phyloP scores from a whole-genome alignment of 1,140 invertebrate species.

The Cryptotermes secundus region DNA sequence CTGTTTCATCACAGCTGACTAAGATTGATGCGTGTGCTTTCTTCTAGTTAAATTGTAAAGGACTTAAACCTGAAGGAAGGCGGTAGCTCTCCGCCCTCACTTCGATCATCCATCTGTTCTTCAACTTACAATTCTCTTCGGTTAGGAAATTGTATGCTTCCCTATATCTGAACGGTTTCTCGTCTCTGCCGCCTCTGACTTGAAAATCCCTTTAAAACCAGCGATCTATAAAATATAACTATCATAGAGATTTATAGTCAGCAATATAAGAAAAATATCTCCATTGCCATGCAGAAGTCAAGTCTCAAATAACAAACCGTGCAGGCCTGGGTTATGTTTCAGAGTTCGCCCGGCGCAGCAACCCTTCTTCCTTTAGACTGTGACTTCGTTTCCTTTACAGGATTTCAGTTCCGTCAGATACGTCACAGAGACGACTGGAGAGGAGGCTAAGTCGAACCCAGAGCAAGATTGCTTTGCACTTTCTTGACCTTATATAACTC shows the following conservation, averaged over 20 bases:
- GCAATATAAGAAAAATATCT: not conserved
- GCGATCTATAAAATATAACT: not conserved
- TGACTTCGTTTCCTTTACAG: too few species aligned
- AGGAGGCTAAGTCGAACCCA: too few species aligned
- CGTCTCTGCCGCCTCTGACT: not conserved
- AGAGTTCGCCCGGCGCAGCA: too few species aligned
- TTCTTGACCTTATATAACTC: too few species aligned
- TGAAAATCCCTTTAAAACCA: not conserved
- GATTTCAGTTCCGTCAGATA: too few species aligned
- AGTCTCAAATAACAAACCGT: too few species aligned
- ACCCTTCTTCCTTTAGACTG: too few species aligned
- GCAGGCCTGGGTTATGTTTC: too few species aligned
- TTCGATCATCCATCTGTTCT: not conserved
- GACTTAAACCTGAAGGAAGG: not conserved
- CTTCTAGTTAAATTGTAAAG: constrained; percentile 8
- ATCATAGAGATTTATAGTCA: not conserved
- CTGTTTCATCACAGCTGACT: not conserved
- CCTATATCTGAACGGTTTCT: not conserved
- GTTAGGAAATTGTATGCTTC: not conserved
- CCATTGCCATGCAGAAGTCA: too few species aligned
- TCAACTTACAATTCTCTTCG: not conserved
- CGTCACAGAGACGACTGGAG: too few species aligned
- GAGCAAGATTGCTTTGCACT: too few species aligned
- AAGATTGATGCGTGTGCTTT: constrained; percentile 9
- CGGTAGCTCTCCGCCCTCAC: not conserved